Base-by-base conservation (phyloP, 2,113 vertebrate species). In the Amblyornis subalaris region DNA sequence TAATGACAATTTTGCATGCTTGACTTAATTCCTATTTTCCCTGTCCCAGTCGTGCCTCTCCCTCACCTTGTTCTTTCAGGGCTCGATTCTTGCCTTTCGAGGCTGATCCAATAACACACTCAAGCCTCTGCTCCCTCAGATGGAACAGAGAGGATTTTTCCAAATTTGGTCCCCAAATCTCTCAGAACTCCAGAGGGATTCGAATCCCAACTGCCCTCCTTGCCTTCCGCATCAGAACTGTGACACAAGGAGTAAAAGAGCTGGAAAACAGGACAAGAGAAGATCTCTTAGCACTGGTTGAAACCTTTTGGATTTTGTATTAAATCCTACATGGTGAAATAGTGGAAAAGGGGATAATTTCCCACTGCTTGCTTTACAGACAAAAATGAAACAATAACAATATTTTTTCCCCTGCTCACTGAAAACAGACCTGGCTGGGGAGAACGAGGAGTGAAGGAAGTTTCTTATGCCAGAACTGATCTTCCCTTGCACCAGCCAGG, bases 1-100 rank as follows among this genome's bases (percentile, higher is more conserved):
- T 95, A 94, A 95, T 96, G 91, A 94, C 91, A 93, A 95, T 96
- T 96, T 94, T 95, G 80, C 93, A 94, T 86, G 89, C 91, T 94
- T 96, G 89, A 91, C 80, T 95, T 92, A 12, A 80, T 78, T 92
- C 75, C 90, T 90, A 72, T 96, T 93, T 93, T 92, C 61, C 14
- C 4, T 1, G 18, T 95, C 88, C 92, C 96, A 60, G 53, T 35
- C 3, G 23, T 87, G 80, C 47, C 12, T 82, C 12, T 86, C 76
- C 80, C 80, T 91, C 91, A 85, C 89, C 84, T 81, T 77, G 36
- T 57, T 84, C 89, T 88, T 93, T 69, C 24, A 58, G 75, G 85
- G 66, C 67, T 92, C 14, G 24, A 18, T 71, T 81, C 14, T 26
- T 58, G 40, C 44, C 44, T 64, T 90, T 36, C 12, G 84, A 48